Evolutionary conservation across 1,140 invertebrate genomes (phyloP), one percentile per base, ranked within the genome.

Genomic region (Halictus rubicundus): DNA sequence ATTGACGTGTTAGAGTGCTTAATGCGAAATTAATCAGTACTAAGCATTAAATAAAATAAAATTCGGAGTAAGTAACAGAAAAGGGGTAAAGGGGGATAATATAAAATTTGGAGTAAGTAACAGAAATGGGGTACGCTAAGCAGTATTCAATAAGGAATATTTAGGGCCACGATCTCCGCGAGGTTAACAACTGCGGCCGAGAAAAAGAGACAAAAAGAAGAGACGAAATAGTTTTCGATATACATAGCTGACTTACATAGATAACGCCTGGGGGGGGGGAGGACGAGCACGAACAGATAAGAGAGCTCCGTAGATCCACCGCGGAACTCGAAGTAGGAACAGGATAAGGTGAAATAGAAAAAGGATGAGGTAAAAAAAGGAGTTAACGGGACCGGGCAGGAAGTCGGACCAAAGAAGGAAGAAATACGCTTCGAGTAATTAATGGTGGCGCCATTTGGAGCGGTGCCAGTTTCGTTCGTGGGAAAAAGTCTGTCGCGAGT

Each of bases 371-470:
- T 68, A 71, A 65, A 77, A 74, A 72, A 78, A 69, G 83, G 54
- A 74, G 19, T 80, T 65, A 72, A 85, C 81, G 78, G 80, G 75
- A 37, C 71, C 64, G 69, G 70, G 84, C 76, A 68, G 68, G 77
- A 77, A 46, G 59, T 49, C 32, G 25, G n/a, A 71, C 59, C 27
- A 39, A 74, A 75, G 78, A 70, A 81, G 68, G 77, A 84, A 81
- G 81, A 88, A 86, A 87, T 84, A 75, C 73, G 14, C 52, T 81
- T 84, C 60, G 70, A 84, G 89, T 91, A 91, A 92, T 92, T 91
- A 91, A 91, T 91, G 88, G 87, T 76, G 80, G 83, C 66, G 84
- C 80, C 86, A 86, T 88, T 91, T 91, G 90, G 89, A 85, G 59
- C 59, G 63, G 61, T 63, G 89, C 90, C 90, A 92, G 87, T 61